Conservation (phyloP, 2,888 invertebrate species). For the Orthosia gracilis region DNA sequence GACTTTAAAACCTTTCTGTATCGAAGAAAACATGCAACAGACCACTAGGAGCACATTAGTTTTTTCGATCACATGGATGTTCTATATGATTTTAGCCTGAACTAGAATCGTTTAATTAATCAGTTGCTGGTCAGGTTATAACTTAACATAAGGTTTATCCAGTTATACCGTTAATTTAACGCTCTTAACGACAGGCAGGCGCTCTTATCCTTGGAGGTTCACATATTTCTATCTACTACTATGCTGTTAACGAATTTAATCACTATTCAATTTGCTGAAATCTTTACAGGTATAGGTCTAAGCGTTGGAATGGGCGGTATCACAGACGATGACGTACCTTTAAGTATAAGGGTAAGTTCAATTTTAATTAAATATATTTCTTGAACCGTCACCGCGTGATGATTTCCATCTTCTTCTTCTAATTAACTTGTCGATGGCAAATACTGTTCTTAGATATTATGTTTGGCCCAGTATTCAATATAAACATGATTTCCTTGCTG, state of each 20-base stretch:
- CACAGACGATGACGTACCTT: conserved; percentile 70
- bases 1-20: neutral
- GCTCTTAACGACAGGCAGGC: neutral
- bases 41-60: too few relatives aligned
- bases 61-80: too few relatives aligned
- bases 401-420: too few relatives aligned
- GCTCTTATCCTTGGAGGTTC: too few relatives aligned
- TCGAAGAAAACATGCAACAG: neutral
- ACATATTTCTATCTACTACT: too few relatives aligned
- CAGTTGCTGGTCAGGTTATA: too few relatives aligned
- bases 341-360: conserved; percentile 74
- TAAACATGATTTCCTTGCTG: neutral
- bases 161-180: neutral
- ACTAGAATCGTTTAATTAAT: neutral
- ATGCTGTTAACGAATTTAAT: neutral
- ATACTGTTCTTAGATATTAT: too few relatives aligned
- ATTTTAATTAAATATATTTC: neutral
- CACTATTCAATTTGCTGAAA: neutral
- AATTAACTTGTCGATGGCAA: too few relatives aligned
- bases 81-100: neutral
- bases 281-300: conserved; percentile 80
- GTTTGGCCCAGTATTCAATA: too few relatives aligned
- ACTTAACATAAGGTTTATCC: too few relatives aligned
- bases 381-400: too few relatives aligned
- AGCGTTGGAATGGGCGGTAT: conserved; percentile 79